phyloP scores from a whole-genome alignment of 2,888 invertebrate genomes.

The Tortrix viridana region DNA sequence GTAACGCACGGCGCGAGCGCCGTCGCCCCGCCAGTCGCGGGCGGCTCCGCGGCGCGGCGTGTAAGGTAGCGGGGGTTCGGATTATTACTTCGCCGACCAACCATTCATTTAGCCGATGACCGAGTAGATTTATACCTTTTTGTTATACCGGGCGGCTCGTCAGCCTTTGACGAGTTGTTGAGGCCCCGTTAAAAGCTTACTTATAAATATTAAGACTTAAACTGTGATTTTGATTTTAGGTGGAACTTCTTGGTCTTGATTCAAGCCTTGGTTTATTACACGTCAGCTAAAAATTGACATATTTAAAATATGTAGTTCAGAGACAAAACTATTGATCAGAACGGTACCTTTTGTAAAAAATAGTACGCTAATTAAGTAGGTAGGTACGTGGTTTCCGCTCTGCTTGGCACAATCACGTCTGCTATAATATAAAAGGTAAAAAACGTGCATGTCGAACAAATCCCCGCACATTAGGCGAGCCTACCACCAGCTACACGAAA shows the following conservation, averaged over 20 bases:
- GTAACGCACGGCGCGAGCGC: slow-evolving; percentile 16
- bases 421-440: too few relatives aligned
- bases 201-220: slow-evolving; percentile 1
- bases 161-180: slow-evolving; percentile 26
- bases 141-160: slow-evolving; percentile 50
- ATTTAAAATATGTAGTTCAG: too few relatives aligned
- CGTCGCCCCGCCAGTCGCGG: slow-evolving; percentile 17
- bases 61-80: slow-evolving; percentile 52
- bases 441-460: too few relatives aligned
- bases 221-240: not conserved
- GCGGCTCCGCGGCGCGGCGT: slow-evolving; percentile 3
- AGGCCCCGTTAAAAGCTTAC: slow-evolving; percentile 4
- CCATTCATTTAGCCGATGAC: slow-evolving; percentile 53
- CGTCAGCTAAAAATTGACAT: too few relatives aligned
- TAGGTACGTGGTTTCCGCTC: too few relatives aligned
- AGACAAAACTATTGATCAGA: too few relatives aligned
- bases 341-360: too few relatives aligned
- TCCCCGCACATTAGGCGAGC: not conserved
- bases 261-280: too few relatives aligned
- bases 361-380: too few relatives aligned
- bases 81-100: slow-evolving; percentile 47
- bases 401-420: not conserved
- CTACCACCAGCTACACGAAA: not conserved
- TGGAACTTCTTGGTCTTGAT: not conserved
- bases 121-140: slow-evolving; percentile 53